phyloP scores from a whole-genome alignment of 2,113 vertebrate genomes.

The Orientallactaga bullata region DNA sequence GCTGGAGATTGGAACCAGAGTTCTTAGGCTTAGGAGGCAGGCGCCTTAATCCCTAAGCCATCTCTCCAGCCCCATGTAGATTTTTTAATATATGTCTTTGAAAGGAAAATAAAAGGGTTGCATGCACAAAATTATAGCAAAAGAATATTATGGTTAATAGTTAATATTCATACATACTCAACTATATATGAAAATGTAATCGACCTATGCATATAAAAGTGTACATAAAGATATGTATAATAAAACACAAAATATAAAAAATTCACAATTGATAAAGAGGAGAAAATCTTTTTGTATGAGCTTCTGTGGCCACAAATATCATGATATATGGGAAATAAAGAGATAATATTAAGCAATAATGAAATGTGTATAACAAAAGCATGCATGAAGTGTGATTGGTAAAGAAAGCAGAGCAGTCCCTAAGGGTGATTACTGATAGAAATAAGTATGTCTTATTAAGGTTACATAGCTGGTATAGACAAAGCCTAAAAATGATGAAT shows the following conservation, averaged over 20 bases:
- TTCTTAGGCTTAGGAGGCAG: no score
- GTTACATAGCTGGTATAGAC: neutral
- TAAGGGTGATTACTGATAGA: neutral
- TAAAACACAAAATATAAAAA: neutral
- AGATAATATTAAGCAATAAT: neutral
- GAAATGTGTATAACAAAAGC: neutral
- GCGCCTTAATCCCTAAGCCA: no score
- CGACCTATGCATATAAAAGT: neutral
- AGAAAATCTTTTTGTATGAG: neutral
- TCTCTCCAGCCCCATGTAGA: no score
- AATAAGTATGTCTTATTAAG: neutral
- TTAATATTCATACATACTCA: neutral
- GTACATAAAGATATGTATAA: neutral
- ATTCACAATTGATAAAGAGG: neutral
- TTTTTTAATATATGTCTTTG: neutral
- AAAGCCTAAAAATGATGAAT: neutral
- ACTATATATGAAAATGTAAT: neutral
- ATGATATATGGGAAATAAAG: neutral
- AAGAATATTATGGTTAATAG: neutral
- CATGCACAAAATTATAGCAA: neutral
- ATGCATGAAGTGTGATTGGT: neutral
- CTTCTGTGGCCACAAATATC: neutral
- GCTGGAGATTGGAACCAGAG: no score
- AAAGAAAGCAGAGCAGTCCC: neutral
- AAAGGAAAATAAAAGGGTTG: neutral